Percentiles rank a stretch among this genome's conserved stretches.
phyloP scores from a whole-genome alignment of 35 echinoderm and acorn worm genomes.

The Nesometra sesokonis region DNA sequence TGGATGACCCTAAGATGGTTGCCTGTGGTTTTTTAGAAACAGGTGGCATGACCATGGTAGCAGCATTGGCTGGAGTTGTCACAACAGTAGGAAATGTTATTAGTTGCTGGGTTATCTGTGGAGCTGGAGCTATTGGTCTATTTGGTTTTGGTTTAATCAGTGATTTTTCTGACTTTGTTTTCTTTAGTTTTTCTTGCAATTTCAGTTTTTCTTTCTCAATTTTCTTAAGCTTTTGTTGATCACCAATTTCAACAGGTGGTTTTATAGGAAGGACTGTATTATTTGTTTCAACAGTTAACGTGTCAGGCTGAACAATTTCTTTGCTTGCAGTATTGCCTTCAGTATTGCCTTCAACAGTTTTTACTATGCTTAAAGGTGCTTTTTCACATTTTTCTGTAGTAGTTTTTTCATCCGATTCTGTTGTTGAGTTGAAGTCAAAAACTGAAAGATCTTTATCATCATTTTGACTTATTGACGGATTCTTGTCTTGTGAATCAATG shows the following conservation, averaged over 20 bases:
- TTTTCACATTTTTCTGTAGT: not conserved
- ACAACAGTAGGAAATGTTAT: slow-evolving; percentile 66
- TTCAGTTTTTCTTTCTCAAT: slow-evolving; percentile 70
- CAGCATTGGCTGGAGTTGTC: slow-evolving; percentile 37
- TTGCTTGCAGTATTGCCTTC: not conserved
- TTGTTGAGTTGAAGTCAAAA: slow-evolving; percentile 81
- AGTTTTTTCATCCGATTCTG: slow-evolving; percentile 42
- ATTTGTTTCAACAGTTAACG: not conserved
- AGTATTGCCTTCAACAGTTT: not conserved
- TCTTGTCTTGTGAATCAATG: slow-evolving; percentile 11
- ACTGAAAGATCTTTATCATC: slow-evolving; percentile 69
- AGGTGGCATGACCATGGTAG: slow-evolving; percentile 41
- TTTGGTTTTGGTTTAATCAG: slow-evolving; percentile 57
- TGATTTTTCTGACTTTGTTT: slow-evolving; percentile 66
- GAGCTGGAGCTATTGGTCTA: slow-evolving; percentile 73
- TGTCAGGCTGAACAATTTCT: not conserved
- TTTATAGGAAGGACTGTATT: not conserved
- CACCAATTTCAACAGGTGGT: not conserved
- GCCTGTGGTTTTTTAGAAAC: slow-evolving; percentile 35
- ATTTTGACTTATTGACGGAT: not conserved
- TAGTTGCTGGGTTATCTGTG: slow-evolving; percentile 68
- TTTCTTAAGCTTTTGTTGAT: slow-evolving; percentile 27
- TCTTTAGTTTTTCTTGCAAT: slow-evolving; percentile 56
- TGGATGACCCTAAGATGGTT: slow-evolving; percentile 1
- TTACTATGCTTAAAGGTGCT: not conserved